phyloP scores from a whole-genome alignment of 2,888 invertebrate genomes.

The Zelleria hepariella region DNA sequence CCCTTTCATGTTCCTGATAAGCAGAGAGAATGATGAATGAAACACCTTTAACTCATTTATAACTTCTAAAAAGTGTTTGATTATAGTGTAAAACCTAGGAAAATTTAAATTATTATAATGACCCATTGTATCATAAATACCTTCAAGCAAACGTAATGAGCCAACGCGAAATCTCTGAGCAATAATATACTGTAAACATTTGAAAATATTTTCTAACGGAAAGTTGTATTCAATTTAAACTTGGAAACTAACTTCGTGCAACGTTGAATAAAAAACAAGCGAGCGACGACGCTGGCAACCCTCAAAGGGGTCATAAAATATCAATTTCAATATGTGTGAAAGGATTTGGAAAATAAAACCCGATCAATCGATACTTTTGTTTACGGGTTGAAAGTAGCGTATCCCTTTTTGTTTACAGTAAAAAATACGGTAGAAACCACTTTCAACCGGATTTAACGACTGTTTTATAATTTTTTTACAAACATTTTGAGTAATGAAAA shows the following conservation, averaged over 20 bases:
- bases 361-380: conserved; percentile 16
- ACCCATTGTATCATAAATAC: no score
- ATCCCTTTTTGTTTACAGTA: background rate
- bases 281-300: background rate
- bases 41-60: no score
- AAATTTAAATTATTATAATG: no score
- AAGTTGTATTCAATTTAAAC: background rate
- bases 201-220: background rate
- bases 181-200: background rate
- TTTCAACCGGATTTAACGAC: no score
- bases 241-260: background rate
- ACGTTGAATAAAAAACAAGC: background rate
- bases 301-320: background rate
- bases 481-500: no score
- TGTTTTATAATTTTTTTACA: no score
- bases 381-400: conserved; percentile 15
- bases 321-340: background rate
- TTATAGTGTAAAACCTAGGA: no score
- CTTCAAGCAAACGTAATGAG: background rate
- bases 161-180: background rate
- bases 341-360: background rate
- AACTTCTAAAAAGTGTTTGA: no score
- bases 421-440: no score
- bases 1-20: no score
- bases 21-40: no score